Evolutionary conservation across 2,113 vertebrate species (phyloP).

Genomic region (Machaerirhynchus nigripectus): DNA sequence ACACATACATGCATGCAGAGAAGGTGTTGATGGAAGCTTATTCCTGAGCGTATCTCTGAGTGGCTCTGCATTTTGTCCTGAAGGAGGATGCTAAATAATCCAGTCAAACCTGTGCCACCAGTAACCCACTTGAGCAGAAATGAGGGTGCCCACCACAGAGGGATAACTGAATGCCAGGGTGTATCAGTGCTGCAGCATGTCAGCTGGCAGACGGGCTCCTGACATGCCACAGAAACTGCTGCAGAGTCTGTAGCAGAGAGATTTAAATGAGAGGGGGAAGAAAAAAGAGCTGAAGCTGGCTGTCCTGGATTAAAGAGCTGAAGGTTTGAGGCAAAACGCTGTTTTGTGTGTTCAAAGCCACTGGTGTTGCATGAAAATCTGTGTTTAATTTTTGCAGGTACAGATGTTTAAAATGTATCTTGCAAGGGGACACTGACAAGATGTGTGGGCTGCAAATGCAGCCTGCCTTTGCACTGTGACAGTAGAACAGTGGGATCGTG

Average conservation of each 20-base stretch:
- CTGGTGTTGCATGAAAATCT: not conserved
- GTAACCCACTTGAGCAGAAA: not conserved
- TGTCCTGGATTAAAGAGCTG: not conserved
- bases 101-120: not conserved
- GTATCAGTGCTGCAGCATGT: not conserved
- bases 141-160: not conserved
- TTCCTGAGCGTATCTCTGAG: not conserved
- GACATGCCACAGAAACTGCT: not conserved
- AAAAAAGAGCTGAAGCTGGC: not conserved
- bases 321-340: not conserved
- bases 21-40: not conserved
- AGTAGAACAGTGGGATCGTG: not conserved
- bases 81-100: not conserved
- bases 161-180: not conserved
- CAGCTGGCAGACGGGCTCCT: not conserved
- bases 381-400: slow-evolving; percentile 39
- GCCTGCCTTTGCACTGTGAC: not conserved
- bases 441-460: not conserved
- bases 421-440: not conserved
- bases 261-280: not conserved
- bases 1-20: not conserved
- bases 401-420: not conserved
- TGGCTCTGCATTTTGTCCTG: slow-evolving; percentile 2
- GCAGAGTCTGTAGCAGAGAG: not conserved
- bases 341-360: not conserved